These are phyloP conservation scores for Melanotaenia nigrans DNA, from an alignment of 2,797 vertebrate genomes.

Conservation along the genomic window DNA sequence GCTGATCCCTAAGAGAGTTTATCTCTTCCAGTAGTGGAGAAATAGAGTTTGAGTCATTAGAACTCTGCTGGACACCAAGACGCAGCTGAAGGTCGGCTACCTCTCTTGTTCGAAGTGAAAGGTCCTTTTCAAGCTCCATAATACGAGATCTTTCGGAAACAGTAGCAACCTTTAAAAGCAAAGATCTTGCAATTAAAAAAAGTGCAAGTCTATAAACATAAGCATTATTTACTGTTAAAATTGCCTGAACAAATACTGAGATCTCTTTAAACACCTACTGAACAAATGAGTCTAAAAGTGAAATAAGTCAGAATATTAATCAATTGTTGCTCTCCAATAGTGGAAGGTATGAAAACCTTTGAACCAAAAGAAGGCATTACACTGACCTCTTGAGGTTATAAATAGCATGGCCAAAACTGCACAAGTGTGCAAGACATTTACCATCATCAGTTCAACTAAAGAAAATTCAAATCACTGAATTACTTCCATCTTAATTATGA, in stretches of 20 bases:
- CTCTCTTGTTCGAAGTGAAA: slow-evolving; percentile 87
- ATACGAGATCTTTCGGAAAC: slow-evolving; percentile 97
- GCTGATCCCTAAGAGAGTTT: slow-evolving; percentile 86
- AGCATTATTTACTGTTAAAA: slow-evolving; percentile 13
- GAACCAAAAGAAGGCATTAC: slow-evolving; percentile 40
- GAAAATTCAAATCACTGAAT: no score
- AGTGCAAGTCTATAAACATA: slow-evolving; percentile 9
- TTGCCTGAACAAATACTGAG: background rate
- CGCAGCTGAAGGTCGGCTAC: slow-evolving; percentile 89
- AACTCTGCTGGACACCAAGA: slow-evolving; percentile 84
- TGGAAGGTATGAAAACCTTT: slow-evolving; percentile 2
- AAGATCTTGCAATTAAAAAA: slow-evolving; percentile 62
- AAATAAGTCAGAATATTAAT: background rate
- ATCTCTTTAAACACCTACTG: background rate
- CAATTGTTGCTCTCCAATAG: background rate
- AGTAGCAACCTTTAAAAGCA: slow-evolving; percentile 90
- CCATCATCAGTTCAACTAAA: no score
- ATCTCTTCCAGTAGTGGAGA: slow-evolving; percentile 91
- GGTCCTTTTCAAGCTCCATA: slow-evolving; percentile 95
- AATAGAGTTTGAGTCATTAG: slow-evolving; percentile 71
- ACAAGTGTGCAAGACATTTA: slow-evolving; percentile 30
- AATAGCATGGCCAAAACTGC: slow-evolving; percentile 37
- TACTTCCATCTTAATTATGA: background rate
- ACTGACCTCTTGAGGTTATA: slow-evolving; percentile 69
- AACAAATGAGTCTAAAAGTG: slow-evolving; percentile 6